Base-by-base conservation (phyloP, 2,797 vertebrate species). In the Takifugu rubripes region DNA sequence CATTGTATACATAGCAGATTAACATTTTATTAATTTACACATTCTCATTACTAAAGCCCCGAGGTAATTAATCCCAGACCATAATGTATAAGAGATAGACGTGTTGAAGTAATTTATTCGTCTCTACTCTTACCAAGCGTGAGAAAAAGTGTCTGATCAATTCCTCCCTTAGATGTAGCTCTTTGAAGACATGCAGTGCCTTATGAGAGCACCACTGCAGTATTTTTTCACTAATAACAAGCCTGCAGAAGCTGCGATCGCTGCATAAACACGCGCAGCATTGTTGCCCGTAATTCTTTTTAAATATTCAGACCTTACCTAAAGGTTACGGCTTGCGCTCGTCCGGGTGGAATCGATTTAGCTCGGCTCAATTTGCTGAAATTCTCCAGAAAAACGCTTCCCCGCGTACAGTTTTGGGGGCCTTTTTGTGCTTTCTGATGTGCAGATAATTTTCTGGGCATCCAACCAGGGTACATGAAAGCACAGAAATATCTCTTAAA, bases 21-120 rank as follows among this genome's bases (percentile, higher is more conserved):
- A 73, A 84, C 82, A 91, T 88, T 91, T 90, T 90, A 76, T 88
- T 89, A 43, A 82, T 90, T 90, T 90, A 86, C 86, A 80, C 82
- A 77, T 80, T 79, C 89, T 92, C 89, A 90, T 92, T 92, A 91
- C 80, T 50, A 46, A 53, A 81, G 83, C 77, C 87, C 86, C 74
- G 56, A 74, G 82, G 83, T 91, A 91, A 91, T 91, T 91, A 88
- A 89, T 77, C 77, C 63, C 70, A 77, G 66, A 70, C 75, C 46
- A 59, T 64, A 72, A 72, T 71, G 71, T 75, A 62, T 75, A 43
- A 72, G 68, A 77, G 77, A 87, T 75, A 83, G 82, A 82, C 78
- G 74, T 14, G 64, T 70, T 79, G 61, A 79, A 82, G 77, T 88
- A 85, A 88, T 88, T 55, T 84, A 86, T 87, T 89, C 83, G 73